phyloP scores from a whole-genome alignment of 2,113 vertebrate species.

The Archilochus colubris region DNA sequence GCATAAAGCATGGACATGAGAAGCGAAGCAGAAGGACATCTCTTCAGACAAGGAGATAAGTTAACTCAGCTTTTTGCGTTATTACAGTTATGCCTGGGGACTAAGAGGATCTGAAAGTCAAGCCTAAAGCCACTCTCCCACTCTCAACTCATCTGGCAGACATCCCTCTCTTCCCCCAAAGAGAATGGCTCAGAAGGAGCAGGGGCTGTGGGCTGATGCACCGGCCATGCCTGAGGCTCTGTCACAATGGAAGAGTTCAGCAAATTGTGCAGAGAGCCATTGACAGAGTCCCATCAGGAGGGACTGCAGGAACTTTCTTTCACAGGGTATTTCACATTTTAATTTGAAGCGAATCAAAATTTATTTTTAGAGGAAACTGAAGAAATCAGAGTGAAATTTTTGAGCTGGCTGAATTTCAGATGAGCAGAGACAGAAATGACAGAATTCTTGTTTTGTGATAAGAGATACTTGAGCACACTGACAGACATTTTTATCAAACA shows the following conservation, averaged over 20 bases:
- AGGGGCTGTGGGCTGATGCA: neutral
- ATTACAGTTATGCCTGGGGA: neutral
- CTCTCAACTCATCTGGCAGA: neutral
- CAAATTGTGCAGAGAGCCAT: neutral
- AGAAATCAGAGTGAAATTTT: neutral
- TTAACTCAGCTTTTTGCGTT: neutral
- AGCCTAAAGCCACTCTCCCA: neutral
- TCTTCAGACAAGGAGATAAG: neutral
- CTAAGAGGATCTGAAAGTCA: neutral
- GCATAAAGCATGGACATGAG: neutral
- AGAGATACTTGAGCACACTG: neutral
- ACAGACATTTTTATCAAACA: neutral
- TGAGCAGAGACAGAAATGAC: neutral
- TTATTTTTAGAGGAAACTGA: neutral
- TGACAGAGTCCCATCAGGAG: neutral
- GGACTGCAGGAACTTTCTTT: neutral
- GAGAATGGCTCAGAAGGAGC: neutral
- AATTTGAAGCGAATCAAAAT: neutral
- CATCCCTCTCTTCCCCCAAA: neutral
- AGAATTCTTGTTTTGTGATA: neutral
- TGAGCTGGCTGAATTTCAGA: neutral
- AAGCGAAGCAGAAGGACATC: neutral
- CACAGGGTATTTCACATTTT: accelerated
- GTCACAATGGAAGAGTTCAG: neutral
- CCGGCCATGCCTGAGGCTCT: neutral